These are phyloP conservation scores for Steatornis caripensis DNA, from an alignment of 2,113 vertebrate species.

Conservation along the genomic window DNA sequence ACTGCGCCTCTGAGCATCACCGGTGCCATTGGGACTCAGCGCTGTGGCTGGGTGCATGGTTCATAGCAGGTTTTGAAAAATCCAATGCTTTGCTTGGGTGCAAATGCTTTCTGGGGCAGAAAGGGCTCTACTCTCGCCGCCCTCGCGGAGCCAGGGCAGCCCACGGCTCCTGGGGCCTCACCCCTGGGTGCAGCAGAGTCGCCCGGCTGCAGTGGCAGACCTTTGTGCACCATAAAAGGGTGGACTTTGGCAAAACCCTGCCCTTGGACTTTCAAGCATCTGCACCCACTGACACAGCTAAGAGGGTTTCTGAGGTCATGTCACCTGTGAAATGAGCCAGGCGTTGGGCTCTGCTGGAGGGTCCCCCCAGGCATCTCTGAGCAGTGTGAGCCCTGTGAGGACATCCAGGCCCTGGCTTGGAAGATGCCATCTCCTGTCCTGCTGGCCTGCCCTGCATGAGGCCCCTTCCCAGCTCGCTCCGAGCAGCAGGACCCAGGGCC, in stretches of 20 bases:
- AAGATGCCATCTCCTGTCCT: background rate
- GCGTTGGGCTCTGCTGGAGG: fast-evolving
- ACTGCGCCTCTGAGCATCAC: fast-evolving
- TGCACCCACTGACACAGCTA: background rate
- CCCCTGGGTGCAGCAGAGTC: background rate
- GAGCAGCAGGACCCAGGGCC: background rate
- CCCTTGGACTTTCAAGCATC: background rate
- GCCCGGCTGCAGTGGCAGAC: fast-evolving
- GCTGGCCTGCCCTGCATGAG: fast-evolving
- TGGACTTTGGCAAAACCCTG: conserved; percentile 8
- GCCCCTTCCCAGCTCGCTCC: background rate
- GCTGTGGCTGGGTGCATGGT: background rate
- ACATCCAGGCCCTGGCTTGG: background rate
- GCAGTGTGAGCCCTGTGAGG: fast-evolving
- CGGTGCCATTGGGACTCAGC: fast-evolving
- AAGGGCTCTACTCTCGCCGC: background rate
- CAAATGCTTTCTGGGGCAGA: background rate
- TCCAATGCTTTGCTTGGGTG: fast-evolving
- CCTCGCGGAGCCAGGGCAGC: background rate
- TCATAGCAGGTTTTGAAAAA: background rate
- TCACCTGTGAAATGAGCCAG: background rate
- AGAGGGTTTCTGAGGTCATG: background rate
- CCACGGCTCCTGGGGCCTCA: background rate
- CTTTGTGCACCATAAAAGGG: background rate
- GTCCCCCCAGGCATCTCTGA: background rate